phyloP scores from a whole-genome alignment of 2,888 invertebrate species.

The Dolomedes plantarius region DNA sequence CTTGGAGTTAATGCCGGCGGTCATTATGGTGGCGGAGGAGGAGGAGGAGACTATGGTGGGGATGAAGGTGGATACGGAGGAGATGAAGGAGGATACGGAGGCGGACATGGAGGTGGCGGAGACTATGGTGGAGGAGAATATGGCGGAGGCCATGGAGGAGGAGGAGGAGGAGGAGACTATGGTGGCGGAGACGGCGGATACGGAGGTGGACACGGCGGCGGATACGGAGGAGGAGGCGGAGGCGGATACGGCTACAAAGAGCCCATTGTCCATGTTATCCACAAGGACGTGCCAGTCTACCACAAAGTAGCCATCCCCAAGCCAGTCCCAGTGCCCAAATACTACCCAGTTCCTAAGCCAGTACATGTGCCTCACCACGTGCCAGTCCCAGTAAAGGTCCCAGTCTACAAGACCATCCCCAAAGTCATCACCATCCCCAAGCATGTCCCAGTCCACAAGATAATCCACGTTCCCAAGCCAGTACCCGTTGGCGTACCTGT shows the following conservation, averaged over 20 bases:
- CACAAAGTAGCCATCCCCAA: conserved; percentile 74
- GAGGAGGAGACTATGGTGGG: conserved; percentile 66
- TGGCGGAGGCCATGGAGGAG: conserved; percentile 83
- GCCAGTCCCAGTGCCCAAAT: conserved; percentile 73
- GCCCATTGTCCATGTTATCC: conserved; percentile 70
- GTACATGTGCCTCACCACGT: conserved; percentile 74
- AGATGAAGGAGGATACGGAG: conserved; percentile 28
- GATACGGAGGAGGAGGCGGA: conserved; percentile 53
- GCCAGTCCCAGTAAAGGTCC: conserved; percentile 74
- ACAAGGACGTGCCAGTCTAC: conserved; percentile 71
- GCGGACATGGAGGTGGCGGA: conserved; percentile 75
- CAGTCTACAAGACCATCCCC: conserved; percentile 74
- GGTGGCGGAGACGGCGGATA: conserved; percentile 32
- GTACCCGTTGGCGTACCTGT: conserved; percentile 74
- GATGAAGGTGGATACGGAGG: conserved; percentile 64
- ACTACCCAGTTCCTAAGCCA: conserved; percentile 73
- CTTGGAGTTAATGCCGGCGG: conserved; percentile 41
- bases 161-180: conserved; percentile 77
- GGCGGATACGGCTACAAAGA: conserved; percentile 57
- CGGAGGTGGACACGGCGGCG: conserved; percentile 31
- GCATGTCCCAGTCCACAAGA: conserved; percentile 73
- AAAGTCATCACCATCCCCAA: conserved; percentile 74
- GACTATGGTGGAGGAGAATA: conserved; percentile 82
- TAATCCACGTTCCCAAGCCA: conserved; percentile 73
- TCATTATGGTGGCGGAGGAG: conserved; percentile 75